These are phyloP conservation scores for Alauda arvensis DNA, from an alignment of 2,797 vertebrate species.

Conservation along the genomic window DNA sequence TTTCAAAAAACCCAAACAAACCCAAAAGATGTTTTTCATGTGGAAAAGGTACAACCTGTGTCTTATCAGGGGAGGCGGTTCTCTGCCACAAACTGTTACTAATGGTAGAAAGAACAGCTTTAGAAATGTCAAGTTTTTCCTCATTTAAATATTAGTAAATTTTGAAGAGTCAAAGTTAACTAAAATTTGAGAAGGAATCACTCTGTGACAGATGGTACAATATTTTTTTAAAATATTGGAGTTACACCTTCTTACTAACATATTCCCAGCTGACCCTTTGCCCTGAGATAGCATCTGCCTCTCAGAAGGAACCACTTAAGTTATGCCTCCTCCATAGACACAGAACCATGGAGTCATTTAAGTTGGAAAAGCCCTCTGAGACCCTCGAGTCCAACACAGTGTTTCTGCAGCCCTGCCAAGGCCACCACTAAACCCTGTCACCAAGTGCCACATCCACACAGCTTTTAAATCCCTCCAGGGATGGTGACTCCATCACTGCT, in stretches of 20 bases:
- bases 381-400: background rate
- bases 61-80: background rate
- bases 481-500: background rate
- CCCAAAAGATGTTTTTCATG: background rate
- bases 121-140: background rate
- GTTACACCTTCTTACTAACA: background rate
- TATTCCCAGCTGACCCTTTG: background rate
- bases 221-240: background rate
- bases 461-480: background rate
- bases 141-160: background rate
- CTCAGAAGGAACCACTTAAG: background rate
- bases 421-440: background rate
- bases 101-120: background rate
- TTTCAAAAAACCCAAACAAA: background rate
- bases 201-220: background rate
- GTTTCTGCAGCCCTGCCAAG: background rate
- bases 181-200: background rate
- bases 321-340: background rate
- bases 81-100: background rate
- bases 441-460: background rate
- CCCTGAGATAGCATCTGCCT: background rate
- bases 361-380: background rate
- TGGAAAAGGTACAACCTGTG: background rate
- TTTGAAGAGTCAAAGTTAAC: background rate
- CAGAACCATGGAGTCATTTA: background rate